Evolutionary conservation across 1,140 invertebrate species (phyloP).

Genomic region (Tribolium madens): DNA sequence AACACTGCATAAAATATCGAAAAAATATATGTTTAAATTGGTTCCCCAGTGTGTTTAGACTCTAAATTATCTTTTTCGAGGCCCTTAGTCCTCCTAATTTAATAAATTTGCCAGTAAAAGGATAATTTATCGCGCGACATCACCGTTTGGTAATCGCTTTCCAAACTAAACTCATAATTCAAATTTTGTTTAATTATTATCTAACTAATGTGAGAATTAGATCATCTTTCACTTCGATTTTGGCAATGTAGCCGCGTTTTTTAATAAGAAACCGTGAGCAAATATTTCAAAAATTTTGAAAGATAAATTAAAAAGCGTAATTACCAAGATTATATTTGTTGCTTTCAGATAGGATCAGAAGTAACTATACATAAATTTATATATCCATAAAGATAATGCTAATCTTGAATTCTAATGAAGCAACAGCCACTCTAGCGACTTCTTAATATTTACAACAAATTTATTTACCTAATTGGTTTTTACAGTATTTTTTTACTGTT

Average conservation of each 20-base stretch:
- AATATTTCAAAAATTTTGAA: slow-evolving; percentile 18
- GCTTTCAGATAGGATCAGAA: slow-evolving; percentile 7
- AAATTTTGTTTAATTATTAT: slow-evolving; percentile 26
- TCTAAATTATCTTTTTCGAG: slow-evolving; percentile 10
- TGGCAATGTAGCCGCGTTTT: background rate
- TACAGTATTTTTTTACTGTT: slow-evolving; percentile 22
- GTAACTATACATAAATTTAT: slow-evolving; percentile 26
- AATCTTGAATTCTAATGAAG: slow-evolving; percentile 28
- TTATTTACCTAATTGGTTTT: slow-evolving; percentile 34
- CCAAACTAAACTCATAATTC: slow-evolving; percentile 17
- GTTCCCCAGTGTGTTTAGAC: slow-evolving; percentile 12
- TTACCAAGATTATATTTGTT: slow-evolving; percentile 5
- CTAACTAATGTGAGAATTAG: slow-evolving; percentile 26
- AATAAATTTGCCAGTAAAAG: slow-evolving; percentile 29
- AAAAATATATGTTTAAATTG: slow-evolving; percentile 36
- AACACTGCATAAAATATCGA: slow-evolving; percentile 37
- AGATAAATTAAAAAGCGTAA: slow-evolving; percentile 19
- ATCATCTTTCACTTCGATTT: slow-evolving; percentile 24
- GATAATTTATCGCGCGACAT: slow-evolving; percentile 25
- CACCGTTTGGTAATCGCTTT: slow-evolving; percentile 11
- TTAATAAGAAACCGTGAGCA: background rate
- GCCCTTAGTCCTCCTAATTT: background rate
- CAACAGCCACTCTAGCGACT: slow-evolving; percentile 4
- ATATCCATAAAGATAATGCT: slow-evolving; percentile 28
- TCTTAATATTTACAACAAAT: slow-evolving; percentile 35